Evolutionary conservation across 2,888 invertebrate species (phyloP), one percentile per base, ranked within the genome.

Genomic region (Netelia virgata): DNA sequence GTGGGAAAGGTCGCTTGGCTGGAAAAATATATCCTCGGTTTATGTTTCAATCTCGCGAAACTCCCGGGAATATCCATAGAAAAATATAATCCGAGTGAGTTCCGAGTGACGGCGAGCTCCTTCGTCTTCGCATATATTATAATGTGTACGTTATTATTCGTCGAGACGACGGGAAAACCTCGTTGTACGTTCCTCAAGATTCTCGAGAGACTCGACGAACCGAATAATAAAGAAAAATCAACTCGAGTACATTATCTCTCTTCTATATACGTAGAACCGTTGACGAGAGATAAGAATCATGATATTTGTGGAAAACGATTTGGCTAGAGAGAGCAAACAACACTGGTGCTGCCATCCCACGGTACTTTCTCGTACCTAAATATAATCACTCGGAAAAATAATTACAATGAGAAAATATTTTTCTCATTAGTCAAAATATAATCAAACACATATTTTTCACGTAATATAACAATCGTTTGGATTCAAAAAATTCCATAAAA

Each of bases 141-240:
- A 36, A 76, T 57, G 61, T 18, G 69, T 61, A 41, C 69, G 69
- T 77, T 69, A 16, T 28, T 28, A 69, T 69, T 77, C 47, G 59
- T 61, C 36, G 50, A 77, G 59, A 61, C 68, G 57, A 76, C 66
- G 76, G 66, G n/a, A n/a, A 23, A 57, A 41, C 11, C 16, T 20
- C 43, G 66, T 57, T 66, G 66, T 66, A 76, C 36, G 55, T 76
- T 57, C 41, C 55, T n/a, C 43, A 66, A 43, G 43, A 57, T 57
- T 10, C 55, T 23, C 16, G 55, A 68, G 55, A 68, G 20, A 23
- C 57, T 76, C 66, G 23, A 76, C 66, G 16, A 57, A 76, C 14
- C 57, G 64, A 41, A 66, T 57, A 76, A 68, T 57, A 47, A 68
- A 76, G 28, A 76, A 20, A 43, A 55, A 55, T 36, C 1, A 36